These are phyloP conservation scores for Leptoteleia sp. DNA, from an alignment of 1,140 invertebrate genomes.

Conservation along the genomic window DNA sequence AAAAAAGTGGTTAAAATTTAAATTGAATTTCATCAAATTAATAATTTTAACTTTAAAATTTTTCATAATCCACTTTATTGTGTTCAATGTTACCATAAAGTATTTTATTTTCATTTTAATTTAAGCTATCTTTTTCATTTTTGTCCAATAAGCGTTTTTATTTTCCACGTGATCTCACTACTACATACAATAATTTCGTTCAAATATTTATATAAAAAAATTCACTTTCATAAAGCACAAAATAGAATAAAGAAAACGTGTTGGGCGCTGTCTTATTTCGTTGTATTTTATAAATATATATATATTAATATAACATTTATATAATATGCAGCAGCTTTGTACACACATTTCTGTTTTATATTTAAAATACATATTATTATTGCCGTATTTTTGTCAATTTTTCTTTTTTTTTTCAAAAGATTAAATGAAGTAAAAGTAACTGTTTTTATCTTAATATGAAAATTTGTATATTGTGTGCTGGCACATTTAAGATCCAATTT, in stretches of 20 bases:
- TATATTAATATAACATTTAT: no score
- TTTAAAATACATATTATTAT: no score
- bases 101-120: background rate
- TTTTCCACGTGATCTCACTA: no score
- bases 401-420: no score
- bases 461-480: conserved; percentile 9
- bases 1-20: no score
- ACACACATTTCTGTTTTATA: no score
- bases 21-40: conserved; percentile 20
- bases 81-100: background rate
- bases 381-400: no score
- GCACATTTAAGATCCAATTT: conserved; percentile 1
- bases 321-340: conserved; percentile 4
- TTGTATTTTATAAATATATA: conserved; percentile 4
- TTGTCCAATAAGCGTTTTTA: background rate
- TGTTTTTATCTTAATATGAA: background rate
- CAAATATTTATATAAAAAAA: background rate
- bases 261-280: conserved; percentile 16
- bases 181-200: conserved; percentile 1
- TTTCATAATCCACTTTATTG: no score
- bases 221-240: background rate
- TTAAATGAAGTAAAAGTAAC: background rate
- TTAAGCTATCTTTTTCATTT: background rate
- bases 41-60: background rate
- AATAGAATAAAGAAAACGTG: conserved; percentile 7